Evolutionary conservation across 2,797 vertebrate genomes (phyloP).

Genomic region (Mormyrops boulengeri): DNA sequence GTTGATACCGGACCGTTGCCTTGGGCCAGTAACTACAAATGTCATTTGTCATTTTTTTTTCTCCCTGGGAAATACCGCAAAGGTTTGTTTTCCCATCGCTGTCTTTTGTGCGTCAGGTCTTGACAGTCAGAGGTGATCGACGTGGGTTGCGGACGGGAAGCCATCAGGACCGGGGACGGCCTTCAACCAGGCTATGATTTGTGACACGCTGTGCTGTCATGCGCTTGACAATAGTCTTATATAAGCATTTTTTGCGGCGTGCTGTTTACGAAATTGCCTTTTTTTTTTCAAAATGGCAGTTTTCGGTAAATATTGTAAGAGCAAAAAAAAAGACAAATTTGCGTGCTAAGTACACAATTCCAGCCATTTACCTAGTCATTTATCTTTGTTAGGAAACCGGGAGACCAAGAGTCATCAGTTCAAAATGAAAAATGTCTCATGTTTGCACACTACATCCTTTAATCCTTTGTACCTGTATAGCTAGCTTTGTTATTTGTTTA

Average conservation of each 20-base stretch:
- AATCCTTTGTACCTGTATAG: background rate
- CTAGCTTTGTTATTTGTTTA: too few species aligned
- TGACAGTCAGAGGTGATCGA: background rate
- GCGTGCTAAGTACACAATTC: background rate
- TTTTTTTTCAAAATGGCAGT: background rate
- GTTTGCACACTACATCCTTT: background rate
- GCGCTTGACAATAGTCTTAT: slow-evolving; percentile 1
- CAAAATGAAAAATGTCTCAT: background rate
- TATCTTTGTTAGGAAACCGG: background rate
- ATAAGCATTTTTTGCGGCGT: background rate
- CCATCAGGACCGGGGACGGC: background rate
- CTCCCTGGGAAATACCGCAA: background rate
- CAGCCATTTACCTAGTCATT: background rate
- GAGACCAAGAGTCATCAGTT: background rate
- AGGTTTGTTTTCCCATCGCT: background rate
- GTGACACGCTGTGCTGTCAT: background rate
- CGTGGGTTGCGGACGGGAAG: background rate
- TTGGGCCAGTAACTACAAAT: background rate
- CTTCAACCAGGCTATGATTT: background rate
- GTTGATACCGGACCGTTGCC: background rate
- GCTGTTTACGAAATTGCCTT: background rate
- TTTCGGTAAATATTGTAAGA: background rate
- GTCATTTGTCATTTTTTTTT: slow-evolving; percentile 1
- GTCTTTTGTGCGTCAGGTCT: background rate
- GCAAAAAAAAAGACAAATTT: background rate